Base-by-base conservation (phyloP, 2,797 vertebrate species). In the Rhinogobio ventralis region DNA sequence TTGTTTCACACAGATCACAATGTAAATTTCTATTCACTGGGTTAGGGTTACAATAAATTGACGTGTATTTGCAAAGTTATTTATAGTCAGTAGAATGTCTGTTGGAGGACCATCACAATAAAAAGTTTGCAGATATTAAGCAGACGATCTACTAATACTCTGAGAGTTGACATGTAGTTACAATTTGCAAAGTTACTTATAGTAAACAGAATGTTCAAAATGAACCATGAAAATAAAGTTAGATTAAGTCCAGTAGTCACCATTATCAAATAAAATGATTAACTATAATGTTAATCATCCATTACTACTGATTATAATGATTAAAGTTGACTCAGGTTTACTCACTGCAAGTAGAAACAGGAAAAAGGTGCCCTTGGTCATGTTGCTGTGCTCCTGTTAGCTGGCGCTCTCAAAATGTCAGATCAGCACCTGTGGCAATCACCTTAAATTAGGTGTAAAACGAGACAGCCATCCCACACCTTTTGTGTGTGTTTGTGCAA, bases 291-390 rank as follows among this genome's bases (percentile, higher is more conserved):
- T 49, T 28, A 30, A 11, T 23, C 4, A 68, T 23, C 3, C 46
- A 20, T 19, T 49, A 74, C 17, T 10, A 5, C 0, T 2, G 5
- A n/a, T 20, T 55, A 7, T 39, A 2, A 5, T 67, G 7, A 42
- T 42, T 72, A 9, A 11, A 19, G 25, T n/a, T 62, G 39, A 72
- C 68, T 33, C 68, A 82, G 20, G 8, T 39, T 30, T 72, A 84
- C 83, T 84, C 23, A 84, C 83, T 0, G 83, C 23, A 46, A 84
- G 67, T 46, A 78, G 51, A 78, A 78, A 36, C 53, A 84, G 55
- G 20, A 84, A 62, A 51, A 79, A 8, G 17, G 20, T 20, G 53
- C 55, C 57, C 23, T 46, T 71, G 15, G 5, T 79, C 83, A 79
- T 84, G 28, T 55, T 72, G 53, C 57, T 33, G 15, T 1, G 11